Conservation (phyloP, 1,140 invertebrate species). For the Lithobius niger region DNA sequence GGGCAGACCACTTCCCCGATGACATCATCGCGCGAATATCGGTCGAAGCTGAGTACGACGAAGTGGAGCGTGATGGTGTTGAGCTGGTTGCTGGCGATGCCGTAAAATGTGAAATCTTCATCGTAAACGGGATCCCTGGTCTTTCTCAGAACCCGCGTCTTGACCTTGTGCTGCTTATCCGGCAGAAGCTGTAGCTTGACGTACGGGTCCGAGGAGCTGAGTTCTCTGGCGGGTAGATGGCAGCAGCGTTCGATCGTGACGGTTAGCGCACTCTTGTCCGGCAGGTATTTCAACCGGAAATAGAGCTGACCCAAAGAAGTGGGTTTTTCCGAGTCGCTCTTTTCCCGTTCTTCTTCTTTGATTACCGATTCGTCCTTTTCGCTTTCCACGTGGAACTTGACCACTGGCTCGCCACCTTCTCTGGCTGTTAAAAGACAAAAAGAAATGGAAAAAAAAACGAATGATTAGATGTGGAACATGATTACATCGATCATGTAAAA, state of each 20-base stretch:
- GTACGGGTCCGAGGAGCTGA: conserved; percentile 67
- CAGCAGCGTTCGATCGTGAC: conserved; percentile 80
- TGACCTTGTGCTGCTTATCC: conserved; percentile 89
- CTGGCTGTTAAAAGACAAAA: no score
- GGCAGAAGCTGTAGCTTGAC: conserved; percentile 86
- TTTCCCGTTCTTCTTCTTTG: conserved; percentile 20
- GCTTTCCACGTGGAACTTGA: conserved; percentile 25
- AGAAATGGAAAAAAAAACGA: no score
- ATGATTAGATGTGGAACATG: no score
- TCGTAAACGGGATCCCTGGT: conserved; percentile 87
- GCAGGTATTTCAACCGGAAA: conserved; percentile 73
- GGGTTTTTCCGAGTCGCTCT: conserved; percentile 28
- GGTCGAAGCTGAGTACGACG: conserved; percentile 88
- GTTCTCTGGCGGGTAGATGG: conserved; percentile 61
- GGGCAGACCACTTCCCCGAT: conserved; percentile 92
- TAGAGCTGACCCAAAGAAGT: conserved; percentile 65
- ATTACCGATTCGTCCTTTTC: conserved; percentile 33
- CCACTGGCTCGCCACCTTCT: conserved; percentile 4
- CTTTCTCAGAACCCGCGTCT: conserved; percentile 82
- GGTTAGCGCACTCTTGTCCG: conserved; percentile 74
- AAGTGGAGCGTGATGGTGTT: conserved; percentile 77
- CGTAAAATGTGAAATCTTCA: conserved; percentile 94
- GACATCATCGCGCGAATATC: conserved; percentile 91
- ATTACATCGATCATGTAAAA: no score
- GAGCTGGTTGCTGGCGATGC: conserved; percentile 67